Base-by-base conservation (phyloP, 2,888 invertebrate genomes). In the Oasisia sp. region DNA sequence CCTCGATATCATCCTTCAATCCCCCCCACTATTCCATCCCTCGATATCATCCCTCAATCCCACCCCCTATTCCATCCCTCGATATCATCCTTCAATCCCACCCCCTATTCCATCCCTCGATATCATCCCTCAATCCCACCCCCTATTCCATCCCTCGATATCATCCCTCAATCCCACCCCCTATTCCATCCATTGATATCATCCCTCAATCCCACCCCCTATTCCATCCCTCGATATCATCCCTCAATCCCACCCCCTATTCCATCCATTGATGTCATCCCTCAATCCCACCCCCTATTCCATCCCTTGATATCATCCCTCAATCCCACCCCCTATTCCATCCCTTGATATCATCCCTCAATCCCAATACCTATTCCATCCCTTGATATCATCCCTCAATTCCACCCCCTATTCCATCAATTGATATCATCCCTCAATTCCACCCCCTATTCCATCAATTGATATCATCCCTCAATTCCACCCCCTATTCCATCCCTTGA, bases 101-200 rank as follows among this genome's bases (percentile, higher is more conserved):
- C 91, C 38, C 91, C 32, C 91, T 9, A 3, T 91, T 32, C 90
- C 32, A 89, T 91, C n/a, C n/a, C 89, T 14, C 8, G 11, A 32
- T 38, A 11, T n/a, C 50, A 50, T 12, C 50, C 89, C 89, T 91
- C 91, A 32, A 32, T 91, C 91, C 91, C 91, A 14, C 91, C 38
- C 91, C 32, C 91, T 45, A 91, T 92, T 50, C 90, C 32, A 89
- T 91, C n/a, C n/a, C 89, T 14, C 8, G 11, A 32, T 38, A 11
- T n/a, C 50, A 50, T 12, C 50, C 89, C 89, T 91, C 91, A 32
- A 32, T 91, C 91, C 91, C 91, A 14, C 91, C 38, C 91, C 32
- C 91, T 45, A 91, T 92, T 50, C 90, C 32, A 89, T 91, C n/a
- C n/a, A 50, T 14, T 2, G 11, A 32, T 38, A 11, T n/a, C 50